phyloP scores from a whole-genome alignment of 64 coral and sea anemone genomes.

The Hydrozoanthus tunicans region DNA sequence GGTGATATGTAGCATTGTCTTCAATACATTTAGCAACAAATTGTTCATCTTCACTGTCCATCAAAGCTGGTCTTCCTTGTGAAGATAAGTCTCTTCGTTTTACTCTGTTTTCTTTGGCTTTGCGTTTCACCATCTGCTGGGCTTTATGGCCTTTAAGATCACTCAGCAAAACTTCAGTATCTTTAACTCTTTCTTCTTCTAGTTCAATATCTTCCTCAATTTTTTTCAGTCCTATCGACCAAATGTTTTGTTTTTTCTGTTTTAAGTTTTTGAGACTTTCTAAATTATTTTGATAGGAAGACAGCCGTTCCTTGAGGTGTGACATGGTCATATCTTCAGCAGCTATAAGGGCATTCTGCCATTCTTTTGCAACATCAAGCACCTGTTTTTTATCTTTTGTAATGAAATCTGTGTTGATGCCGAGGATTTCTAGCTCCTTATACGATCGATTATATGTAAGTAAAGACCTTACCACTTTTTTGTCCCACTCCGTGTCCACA shows the following conservation, averaged over 20 bases:
- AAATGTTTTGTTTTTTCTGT: not conserved
- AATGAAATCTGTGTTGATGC: not conserved
- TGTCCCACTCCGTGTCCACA: conserved; percentile 10
- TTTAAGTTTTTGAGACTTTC: not conserved
- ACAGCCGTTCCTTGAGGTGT: not conserved
- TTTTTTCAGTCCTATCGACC: not conserved
- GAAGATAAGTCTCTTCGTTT: conserved; percentile 24
- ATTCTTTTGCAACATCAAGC: not conserved
- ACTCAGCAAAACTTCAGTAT: too few species aligned
- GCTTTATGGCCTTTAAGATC: not conserved
- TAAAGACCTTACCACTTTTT: not conserved
- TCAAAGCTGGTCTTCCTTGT: conserved; percentile 19
- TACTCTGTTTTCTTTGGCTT: conserved; percentile 36
- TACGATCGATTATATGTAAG: not conserved
- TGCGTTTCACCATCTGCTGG: conserved; percentile 46
- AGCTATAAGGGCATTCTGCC: conserved; percentile 8
- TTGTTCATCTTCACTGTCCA: conserved; percentile 68
- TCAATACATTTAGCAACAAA: conserved; percentile 74
- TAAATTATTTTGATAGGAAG: not conserved
- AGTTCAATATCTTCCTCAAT: too few species aligned
- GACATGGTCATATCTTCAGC: not conserved
- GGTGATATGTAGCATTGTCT: conserved; percentile 75
- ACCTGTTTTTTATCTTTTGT: not conserved
- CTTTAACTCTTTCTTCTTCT: too few species aligned
- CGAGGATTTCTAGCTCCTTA: not conserved